Base-by-base conservation (phyloP, 2,888 invertebrate species). In the Argynnis bischoffii region DNA sequence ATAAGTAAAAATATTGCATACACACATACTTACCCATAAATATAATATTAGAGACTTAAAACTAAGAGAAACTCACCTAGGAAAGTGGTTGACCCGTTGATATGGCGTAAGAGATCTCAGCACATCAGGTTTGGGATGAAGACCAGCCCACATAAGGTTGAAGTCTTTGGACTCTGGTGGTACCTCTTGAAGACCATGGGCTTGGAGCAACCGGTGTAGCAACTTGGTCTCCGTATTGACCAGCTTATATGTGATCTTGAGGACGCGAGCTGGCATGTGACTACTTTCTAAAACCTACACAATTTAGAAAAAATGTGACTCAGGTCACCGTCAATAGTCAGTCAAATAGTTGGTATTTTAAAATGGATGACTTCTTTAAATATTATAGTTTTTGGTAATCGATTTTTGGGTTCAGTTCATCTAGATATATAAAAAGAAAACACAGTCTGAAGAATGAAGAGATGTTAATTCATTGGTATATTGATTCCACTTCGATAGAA, bases 41-140 rank as follows among this genome's bases (percentile, higher is more conserved):
- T 41, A 41, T 31, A 48, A 48, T 15, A 1, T 18, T 59, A 48
- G 26, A 18, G 31, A 14, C 35, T 41, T 41, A 8, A 53, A 53
- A 51, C 0, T 50, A 50, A 35, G 3, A 50, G 1, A 4, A 26
- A 74, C 81, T 84, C 82, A 96, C 96, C 96, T 95, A 8, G 99
- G 99, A 86, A 99, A 99, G 89, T 99, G 99, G 86, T 99, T 99
- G 69, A 99, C 97, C 80, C 98, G 94, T 88, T 99, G 99, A 86
- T 98, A 97, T n/a, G 97, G 95, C 57, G 95, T 94, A 77, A 98
- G 88, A 59, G 95, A 94, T 74, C 98, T 93, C 65, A 98, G 91
- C 16, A 96, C 95, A 78, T 98, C 98, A 35, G 98, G 97, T 84
- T 98, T 98, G 46, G 98, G 96, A 82, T 98, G 98, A 55, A 96